Percentiles rank a stretch among this genome's conserved stretches.
Conservation (phyloP, 2,797 vertebrate species). For the Leptatherina wallacei region DNA sequence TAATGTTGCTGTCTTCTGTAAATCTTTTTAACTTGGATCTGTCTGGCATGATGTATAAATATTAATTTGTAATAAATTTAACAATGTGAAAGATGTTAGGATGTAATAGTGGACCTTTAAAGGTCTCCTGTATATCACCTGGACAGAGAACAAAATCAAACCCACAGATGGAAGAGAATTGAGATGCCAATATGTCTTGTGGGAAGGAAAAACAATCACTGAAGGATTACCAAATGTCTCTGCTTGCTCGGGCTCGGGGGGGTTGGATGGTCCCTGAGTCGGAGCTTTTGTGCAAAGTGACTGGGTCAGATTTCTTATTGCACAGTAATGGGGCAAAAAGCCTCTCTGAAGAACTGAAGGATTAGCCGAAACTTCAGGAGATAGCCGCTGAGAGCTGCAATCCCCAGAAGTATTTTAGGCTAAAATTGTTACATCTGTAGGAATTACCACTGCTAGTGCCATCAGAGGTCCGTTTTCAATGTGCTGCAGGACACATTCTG, state of each 20-base stretch:
- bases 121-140: not conserved
- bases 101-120: not conserved
- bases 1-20: no score
- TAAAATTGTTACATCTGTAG: slow-evolving; percentile 30
- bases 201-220: not conserved
- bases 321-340: slow-evolving; percentile 17
- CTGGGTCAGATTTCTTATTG: slow-evolving; percentile 10
- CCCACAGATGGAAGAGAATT: not conserved
- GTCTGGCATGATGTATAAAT: not conserved
- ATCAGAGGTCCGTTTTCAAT: slow-evolving; percentile 15
- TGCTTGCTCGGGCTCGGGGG: not conserved
- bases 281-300: slow-evolving; percentile 18
- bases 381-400: slow-evolving; percentile 7
- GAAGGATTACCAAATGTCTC: slow-evolving; percentile 26
- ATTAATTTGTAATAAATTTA: no score
- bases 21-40: no score
- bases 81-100: no score
- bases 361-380: slow-evolving; percentile 32
- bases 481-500: slow-evolving; percentile 16
- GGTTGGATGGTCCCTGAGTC: slow-evolving; percentile 6
- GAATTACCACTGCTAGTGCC: slow-evolving; percentile 7
- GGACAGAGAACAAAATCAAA: not conserved
- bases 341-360: slow-evolving; percentile 20
- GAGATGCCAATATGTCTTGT: not conserved
- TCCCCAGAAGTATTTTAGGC: slow-evolving; percentile 27